Conservation (phyloP, 2,113 vertebrate species). For the Coptodon bakossiorum region DNA sequence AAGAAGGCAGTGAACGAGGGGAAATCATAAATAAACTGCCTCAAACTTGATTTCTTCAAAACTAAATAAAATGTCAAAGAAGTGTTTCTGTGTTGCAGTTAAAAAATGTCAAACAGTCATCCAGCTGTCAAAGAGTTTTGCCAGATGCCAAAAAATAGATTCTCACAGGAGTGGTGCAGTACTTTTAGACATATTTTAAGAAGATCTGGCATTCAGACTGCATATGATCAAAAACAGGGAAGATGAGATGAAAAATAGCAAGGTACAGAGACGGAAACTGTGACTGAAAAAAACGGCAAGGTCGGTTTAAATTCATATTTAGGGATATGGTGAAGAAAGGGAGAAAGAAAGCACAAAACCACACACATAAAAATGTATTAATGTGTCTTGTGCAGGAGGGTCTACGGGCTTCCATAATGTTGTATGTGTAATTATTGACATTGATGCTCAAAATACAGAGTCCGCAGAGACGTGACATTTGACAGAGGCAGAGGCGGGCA, state of each 20-base stretch:
- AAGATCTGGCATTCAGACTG: not conserved
- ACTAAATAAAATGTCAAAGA: not conserved
- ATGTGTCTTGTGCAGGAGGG: slow-evolving; percentile 36
- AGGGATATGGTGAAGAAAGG: not conserved
- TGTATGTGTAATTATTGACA: slow-evolving; percentile 70
- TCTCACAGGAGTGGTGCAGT: not conserved
- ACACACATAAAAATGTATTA: slow-evolving; percentile 7
- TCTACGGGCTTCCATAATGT: slow-evolving; percentile 41
- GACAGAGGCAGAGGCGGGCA: slow-evolving; percentile 26
- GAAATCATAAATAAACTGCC: not conserved
- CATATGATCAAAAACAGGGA: accelerated
- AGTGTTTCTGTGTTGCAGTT: not conserved
- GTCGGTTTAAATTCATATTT: not conserved
- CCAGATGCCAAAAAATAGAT: not conserved
- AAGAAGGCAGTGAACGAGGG: not conserved
- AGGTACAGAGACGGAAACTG: accelerated
- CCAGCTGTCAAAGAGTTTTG: not conserved
- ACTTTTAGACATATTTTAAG: not conserved
- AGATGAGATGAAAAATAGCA: not conserved
- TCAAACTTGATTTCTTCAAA: not conserved
- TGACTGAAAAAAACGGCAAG: not conserved
- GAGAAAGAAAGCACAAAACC: slow-evolving; percentile 5
- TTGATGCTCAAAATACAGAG: slow-evolving; percentile 61
- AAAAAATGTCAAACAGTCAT: not conserved
- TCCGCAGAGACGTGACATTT: slow-evolving; percentile 74